A percentile compares a stretch with the other conserved stretches of the same genome.
Conservation (phyloP, 1,140 invertebrate species). For the Dysdera silvatica region DNA sequence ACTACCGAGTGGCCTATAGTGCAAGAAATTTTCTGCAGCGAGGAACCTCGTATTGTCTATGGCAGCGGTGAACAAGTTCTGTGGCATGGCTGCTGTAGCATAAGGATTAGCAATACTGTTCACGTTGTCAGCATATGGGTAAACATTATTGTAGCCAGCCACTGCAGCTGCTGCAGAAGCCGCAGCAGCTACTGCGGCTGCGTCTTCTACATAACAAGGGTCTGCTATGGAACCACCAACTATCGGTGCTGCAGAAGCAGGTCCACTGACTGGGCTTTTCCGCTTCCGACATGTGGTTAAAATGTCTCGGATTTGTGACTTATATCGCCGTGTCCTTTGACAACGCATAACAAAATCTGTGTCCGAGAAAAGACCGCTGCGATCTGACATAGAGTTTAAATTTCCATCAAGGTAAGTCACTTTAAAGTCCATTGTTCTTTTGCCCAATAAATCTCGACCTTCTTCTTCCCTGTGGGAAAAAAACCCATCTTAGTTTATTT, state of each 20-base stretch:
- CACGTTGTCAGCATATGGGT: constrained; percentile 47
- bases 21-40: constrained; percentile 72
- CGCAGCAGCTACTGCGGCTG: background rate
- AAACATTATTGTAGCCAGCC: constrained; percentile 56
- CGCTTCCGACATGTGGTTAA: constrained; percentile 83
- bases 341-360: constrained; percentile 32
- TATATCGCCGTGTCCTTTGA: constrained; percentile 65
- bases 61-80: constrained; percentile 55
- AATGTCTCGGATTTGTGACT: constrained; percentile 85
- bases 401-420: constrained; percentile 92
- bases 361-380: constrained; percentile 31
- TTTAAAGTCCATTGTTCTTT: constrained; percentile 98
- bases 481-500: too few species aligned
- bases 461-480: constrained; percentile 80
- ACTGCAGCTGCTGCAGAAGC: constrained; percentile 5
- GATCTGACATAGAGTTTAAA: constrained; percentile 51
- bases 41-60: constrained; percentile 55
- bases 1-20: constrained; percentile 60
- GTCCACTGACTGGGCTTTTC: constrained; percentile 39
- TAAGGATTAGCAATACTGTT: constrained; percentile 53
- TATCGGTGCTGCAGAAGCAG: background rate
- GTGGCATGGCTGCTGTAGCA: constrained; percentile 41
- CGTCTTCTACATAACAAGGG: constrained; percentile 19
- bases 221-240: constrained; percentile 1
- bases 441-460: constrained; percentile 87